These are phyloP conservation scores for Orientallactaga sibirica DNA, from an alignment of 2,797 vertebrate species.

Conservation along the genomic window DNA sequence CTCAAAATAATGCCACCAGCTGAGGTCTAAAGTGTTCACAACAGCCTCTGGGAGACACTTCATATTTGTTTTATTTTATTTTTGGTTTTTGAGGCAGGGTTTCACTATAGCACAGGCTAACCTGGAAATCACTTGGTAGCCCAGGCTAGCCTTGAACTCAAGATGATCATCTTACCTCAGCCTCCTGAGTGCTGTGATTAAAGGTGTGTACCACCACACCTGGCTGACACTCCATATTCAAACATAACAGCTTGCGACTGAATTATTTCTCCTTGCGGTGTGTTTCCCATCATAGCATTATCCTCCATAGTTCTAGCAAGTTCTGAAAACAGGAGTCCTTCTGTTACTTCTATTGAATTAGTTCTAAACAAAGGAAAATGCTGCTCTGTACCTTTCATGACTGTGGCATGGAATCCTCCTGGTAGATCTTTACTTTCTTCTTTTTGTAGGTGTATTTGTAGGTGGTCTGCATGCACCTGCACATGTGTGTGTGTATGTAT, in stretches of 20 bases:
- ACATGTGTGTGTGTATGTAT: no score
- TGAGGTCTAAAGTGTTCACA: background rate
- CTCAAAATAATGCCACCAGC: background rate
- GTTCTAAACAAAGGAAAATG: background rate
- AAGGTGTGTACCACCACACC: no score
- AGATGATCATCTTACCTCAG: no score
- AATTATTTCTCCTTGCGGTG: background rate
- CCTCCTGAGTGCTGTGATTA: no score
- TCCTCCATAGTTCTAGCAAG: background rate
- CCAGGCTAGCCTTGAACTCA: no score
- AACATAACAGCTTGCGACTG: background rate
- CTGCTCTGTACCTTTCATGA: background rate
- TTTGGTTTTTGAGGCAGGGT: no score
- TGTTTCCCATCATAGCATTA: background rate
- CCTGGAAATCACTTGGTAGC: no score
- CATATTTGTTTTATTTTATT: no score
- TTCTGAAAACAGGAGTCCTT: constrained; percentile 1
- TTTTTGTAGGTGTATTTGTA: no score
- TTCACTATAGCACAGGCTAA: no score
- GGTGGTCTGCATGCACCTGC: no score
- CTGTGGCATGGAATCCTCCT: background rate
- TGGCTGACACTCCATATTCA: background rate
- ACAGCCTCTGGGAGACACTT: background rate
- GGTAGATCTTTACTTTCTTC: background rate
- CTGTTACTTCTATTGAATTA: background rate